Evolutionary conservation across 2,888 invertebrate species (phyloP), one percentile per base, ranked within the genome.

Genomic region (Serripes groenlandicus): DNA sequence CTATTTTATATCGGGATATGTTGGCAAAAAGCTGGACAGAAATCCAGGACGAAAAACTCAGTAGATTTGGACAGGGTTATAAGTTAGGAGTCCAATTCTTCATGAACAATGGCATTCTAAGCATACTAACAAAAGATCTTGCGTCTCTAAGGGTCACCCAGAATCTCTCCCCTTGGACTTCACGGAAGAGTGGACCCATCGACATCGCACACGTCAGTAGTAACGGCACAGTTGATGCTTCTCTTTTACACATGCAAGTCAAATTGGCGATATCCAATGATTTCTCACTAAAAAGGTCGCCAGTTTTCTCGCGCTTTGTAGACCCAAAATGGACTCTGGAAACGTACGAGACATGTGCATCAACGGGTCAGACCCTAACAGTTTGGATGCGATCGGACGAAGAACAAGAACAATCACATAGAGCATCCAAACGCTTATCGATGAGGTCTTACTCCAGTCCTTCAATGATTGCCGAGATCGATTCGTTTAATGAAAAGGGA

Each of bases 291-390:
- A 81, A 81, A 60, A 58, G 86, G 52, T 86, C 86, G 4, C 78
- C 71, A 23, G 83, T 86, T 26, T 86, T 86, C 30, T 70, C 86
- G 0, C 75, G 77, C 35, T 83, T 86, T 70, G 86, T 86, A 32
- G 83, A 86, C 52, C 83, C 86, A 3, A 86, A 86, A 35, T 86
- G 86, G 86, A 86, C 70, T 49, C 64, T 86, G n/a, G 86, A 86
- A 60, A 81, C 86, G 3, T 86, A 81, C 77, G 83, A 86, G 54
- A 86, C 78, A 1, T 73, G 78, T 56, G 75, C 81, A 28, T 9
- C 66, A 0, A 81, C 81, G 1, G 86, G 86, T 11, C 86, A 86
- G 69, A 86, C 82, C 15, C 78, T 86, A 7, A 86, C 86, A 15
- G 81, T 78, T n/a, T 86, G 86, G 86, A 37, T 86, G 34, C 78